Evolutionary conservation across 2,797 vertebrate genomes (phyloP).

Genomic region (Adelosebastes latens): DNA sequence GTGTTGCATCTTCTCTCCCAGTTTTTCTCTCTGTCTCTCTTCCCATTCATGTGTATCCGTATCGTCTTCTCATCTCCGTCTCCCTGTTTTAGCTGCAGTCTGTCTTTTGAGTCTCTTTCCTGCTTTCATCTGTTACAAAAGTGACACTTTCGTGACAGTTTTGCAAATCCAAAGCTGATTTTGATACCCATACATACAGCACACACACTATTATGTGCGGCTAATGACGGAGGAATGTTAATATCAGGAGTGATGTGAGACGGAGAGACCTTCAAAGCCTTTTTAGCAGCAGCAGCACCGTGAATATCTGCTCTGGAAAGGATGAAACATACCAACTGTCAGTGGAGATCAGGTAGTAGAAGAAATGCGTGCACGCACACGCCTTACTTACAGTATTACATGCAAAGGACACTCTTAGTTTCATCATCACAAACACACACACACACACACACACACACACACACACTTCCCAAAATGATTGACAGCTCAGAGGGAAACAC

Average conservation of each 20-base stretch:
- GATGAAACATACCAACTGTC: slow-evolving; percentile 50
- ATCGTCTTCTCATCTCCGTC: slow-evolving; percentile 4
- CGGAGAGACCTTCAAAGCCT: slow-evolving; percentile 46
- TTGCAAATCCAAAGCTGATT: slow-evolving; percentile 35
- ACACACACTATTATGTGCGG: neutral
- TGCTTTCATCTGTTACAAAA: slow-evolving; percentile 28
- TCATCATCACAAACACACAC: neutral
- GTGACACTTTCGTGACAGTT: slow-evolving; percentile 21
- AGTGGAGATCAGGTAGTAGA: slow-evolving; percentile 46
- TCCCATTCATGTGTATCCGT: neutral
- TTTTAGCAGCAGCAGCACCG: slow-evolving; percentile 12
- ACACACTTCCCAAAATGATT: slow-evolving; percentile 22
- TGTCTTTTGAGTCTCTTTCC: slow-evolving; percentile 14
- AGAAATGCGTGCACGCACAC: neutral
- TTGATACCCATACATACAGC: slow-evolving; percentile 11
- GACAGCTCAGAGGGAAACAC: slow-evolving; percentile 40
- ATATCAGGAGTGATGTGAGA: slow-evolving; percentile 20
- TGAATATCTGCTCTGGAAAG: slow-evolving; percentile 22
- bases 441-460: neutral
- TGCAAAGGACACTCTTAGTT: neutral
- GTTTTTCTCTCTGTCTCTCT: slow-evolving; percentile 3
- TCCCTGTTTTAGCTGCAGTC: neutral
- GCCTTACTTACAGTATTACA: neutral
- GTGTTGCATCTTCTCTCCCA: neutral
- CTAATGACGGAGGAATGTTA: slow-evolving; percentile 52